phyloP scores from a whole-genome alignment of 2,888 invertebrate genomes.

The Eudemis profundana region DNA sequence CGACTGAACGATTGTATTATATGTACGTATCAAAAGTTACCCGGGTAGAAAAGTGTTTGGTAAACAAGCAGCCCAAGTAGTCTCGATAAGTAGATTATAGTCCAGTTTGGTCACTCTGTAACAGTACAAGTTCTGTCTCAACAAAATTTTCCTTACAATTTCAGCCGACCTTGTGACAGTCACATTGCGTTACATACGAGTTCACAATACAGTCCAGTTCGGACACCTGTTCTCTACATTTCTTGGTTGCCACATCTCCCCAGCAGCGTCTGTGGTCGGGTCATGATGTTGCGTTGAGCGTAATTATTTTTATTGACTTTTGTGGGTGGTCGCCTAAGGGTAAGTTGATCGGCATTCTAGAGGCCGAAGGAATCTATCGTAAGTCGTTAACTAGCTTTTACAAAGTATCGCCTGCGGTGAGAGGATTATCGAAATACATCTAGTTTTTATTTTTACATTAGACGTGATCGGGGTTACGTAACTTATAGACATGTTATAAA shows the following conservation, averaged over 20 bases:
- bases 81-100: too few relatives aligned
- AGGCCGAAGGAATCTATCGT: background rate
- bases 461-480: background rate
- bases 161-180: constrained; percentile 29
- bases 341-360: constrained; percentile 7
- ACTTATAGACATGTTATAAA: too few relatives aligned
- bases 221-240: constrained; percentile 28
- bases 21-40: too few relatives aligned
- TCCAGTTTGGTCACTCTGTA: background rate
- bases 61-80: too few relatives aligned
- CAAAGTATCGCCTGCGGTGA: background rate
- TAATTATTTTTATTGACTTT: constrained; percentile 29
- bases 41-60: too few relatives aligned
- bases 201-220: constrained; percentile 30
- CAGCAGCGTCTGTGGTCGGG: constrained; percentile 11
- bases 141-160: constrained; percentile 26
- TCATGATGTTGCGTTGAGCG: constrained; percentile 25
- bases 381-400: constrained; percentile 23
- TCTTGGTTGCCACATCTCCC: constrained; percentile 31
- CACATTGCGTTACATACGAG: constrained; percentile 21
- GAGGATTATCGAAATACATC: background rate
- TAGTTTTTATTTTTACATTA: background rate
- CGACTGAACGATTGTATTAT: too few relatives aligned
- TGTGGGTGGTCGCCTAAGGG: constrained; percentile 23
- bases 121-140: constrained; percentile 13